These are phyloP conservation scores for Acanthochromis polyacanthus DNA, from an alignment of 2,113 vertebrate species.

Conservation along the genomic window DNA sequence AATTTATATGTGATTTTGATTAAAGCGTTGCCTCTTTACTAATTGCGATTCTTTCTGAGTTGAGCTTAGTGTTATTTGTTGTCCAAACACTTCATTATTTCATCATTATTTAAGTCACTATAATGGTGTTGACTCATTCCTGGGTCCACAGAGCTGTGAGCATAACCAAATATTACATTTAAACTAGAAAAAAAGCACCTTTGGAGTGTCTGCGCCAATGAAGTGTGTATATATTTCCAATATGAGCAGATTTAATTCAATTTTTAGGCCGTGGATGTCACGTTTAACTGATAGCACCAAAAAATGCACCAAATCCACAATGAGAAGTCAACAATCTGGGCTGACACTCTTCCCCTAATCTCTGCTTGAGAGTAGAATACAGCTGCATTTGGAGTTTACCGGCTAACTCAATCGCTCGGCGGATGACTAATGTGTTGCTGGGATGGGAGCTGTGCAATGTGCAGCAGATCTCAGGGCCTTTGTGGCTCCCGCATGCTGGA, in stretches of 20 bases:
- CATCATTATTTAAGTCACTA: neutral
- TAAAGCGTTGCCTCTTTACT: too few relatives aligned
- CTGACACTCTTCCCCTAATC: constrained; percentile 52
- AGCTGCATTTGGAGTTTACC: constrained; percentile 73
- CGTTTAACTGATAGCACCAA: neutral
- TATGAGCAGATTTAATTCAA: too few relatives aligned
- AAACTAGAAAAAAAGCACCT: too few relatives aligned
- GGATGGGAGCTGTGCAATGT: constrained; percentile 87
- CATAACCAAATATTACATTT: too few relatives aligned
- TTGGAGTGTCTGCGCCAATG: too few relatives aligned
- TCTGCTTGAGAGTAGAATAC: constrained; percentile 65
- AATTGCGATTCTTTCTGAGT: too few relatives aligned
- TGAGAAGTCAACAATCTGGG: constrained; percentile 55
- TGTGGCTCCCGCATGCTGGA: constrained; percentile 82
- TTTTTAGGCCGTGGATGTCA: too few relatives aligned
- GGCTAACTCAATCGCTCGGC: constrained; percentile 61
- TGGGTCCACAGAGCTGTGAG: neutral
- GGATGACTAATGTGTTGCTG: constrained; percentile 85
- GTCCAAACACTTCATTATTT: neutral
- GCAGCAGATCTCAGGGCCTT: constrained; percentile 80
- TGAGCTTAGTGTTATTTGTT: neutral
- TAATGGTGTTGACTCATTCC: neutral
- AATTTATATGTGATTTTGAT: too few relatives aligned
- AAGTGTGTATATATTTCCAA: too few relatives aligned
- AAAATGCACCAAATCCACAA: constrained; percentile 58